Conservation (phyloP, 2,888 invertebrate species). For the Ctena decussata region DNA sequence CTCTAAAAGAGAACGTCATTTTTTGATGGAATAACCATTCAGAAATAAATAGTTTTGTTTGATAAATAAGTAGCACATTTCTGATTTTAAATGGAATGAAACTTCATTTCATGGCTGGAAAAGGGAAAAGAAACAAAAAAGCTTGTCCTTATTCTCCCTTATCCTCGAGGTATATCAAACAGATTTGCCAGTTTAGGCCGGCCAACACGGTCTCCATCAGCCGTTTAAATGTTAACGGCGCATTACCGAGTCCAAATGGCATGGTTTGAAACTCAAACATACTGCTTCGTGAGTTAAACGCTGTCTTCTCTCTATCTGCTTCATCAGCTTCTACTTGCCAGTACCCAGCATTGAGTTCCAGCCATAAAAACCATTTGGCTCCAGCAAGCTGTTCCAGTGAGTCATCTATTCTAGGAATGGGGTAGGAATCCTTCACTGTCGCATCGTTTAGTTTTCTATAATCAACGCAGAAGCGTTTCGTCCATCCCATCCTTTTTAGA, state of each 20-base stretch:
- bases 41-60: no score
- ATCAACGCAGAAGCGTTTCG: conserved; percentile 23
- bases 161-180: no score
- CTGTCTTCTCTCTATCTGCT: conserved; percentile 2
- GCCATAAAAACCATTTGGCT: conserved; percentile 38
- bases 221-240: conserved; percentile 54
- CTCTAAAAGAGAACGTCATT: no score
- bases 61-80: no score
- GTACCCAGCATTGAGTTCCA: conserved; percentile 63
- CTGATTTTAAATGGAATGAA: no score
- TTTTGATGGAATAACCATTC: no score
- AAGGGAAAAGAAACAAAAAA: no score
- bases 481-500: no score
- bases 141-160: no score
- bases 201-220: conserved; percentile 39
- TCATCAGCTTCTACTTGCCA: conserved; percentile 49
- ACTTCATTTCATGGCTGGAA: no score
- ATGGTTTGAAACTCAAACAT: not conserved
- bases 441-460: conserved; percentile 32
- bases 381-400: conserved; percentile 15
- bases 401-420: conserved; percentile 26
- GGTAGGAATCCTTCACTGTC: conserved; percentile 30
- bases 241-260: no score
- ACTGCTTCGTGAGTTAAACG: not conserved
- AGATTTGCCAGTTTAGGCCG: no score